Evolutionary conservation across 2,888 invertebrate genomes (phyloP).

Genomic region (Epistrophe eligans): DNA sequence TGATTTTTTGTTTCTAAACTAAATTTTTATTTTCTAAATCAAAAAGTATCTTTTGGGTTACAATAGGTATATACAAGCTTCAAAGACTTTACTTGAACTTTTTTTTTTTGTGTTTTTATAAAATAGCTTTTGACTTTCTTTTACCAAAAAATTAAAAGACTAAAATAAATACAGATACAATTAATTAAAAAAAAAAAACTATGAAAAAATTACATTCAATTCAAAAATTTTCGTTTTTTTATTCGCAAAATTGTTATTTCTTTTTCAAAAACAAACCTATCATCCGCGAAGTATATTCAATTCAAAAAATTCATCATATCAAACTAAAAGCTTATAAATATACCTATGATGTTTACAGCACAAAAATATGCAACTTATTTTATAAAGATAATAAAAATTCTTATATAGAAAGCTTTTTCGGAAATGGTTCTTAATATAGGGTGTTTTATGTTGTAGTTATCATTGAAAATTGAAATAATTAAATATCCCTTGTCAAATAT

Average conservation of each 20-base stretch:
- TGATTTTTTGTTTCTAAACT: no score
- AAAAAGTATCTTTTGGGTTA: no score
- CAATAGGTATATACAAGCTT: no score
- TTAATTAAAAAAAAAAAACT: no score
- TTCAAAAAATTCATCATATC: background rate
- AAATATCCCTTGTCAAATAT: no score
- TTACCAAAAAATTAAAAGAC: no score
- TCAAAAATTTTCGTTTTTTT: background rate
- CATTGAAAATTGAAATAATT: background rate
- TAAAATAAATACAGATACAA: no score
- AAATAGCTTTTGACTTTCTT: no score
- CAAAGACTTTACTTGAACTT: no score
- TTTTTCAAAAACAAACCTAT: background rate
- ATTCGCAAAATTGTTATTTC: background rate
- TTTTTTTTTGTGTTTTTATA: no score
- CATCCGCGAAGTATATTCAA: background rate
- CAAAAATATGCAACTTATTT: constrained; percentile 11
- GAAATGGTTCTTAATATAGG: background rate
- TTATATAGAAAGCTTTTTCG: background rate
- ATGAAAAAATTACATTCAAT: background rate
- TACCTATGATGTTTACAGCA: background rate
- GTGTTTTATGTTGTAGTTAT: background rate
- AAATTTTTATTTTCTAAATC: no score
- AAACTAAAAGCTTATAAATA: background rate
- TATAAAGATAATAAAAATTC: background rate